Base-by-base conservation (phyloP, 2,888 invertebrate species). In the Phorcus lineatus region DNA sequence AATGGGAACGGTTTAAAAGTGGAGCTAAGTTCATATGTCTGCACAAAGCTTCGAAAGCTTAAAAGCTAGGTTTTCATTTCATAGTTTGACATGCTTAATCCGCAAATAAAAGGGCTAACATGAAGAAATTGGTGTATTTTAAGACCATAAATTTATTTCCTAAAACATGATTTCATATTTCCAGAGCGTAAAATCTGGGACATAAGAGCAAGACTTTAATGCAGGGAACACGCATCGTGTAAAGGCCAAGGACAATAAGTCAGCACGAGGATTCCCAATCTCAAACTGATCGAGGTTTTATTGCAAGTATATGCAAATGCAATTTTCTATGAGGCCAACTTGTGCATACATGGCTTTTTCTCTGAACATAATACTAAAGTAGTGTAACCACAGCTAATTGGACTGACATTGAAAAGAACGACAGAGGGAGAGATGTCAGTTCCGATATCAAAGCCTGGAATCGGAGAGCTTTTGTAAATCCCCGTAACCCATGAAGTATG, bases 221-320 rank as follows among this genome's bases (percentile, higher is more conserved):
- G 47, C 47, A 47, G 13, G 47, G 47, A 13, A 47, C 47, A 47
- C 47, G 4, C 47, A 47, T 47, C 47, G 11, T 47, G 47, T 47
- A 47, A 47, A 47, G 47, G 47, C 11, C 47, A 47, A 11, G 47
- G 11, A 47, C 4, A 47, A 47, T 47, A 47, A 47, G 70, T 40
- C 40, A n/a, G 40, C 31, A 40, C 70, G 24, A 70, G 40, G 70
- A 70, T 70, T 70, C 28, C 36, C 70, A 36, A 70, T n/a, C 16
- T 36, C 36, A 13, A 2, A n/a, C 70, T 36, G 36, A 70, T 70
- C 31, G 19, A 19, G 28, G 70, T 36, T 70, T 70, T 70, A 70
- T 70, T 36, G 70, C 70, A 70, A 40, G 19, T 70, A 36, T 70
- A 70, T 70, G 70, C 40, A 70, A 70, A 70, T 70, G 70, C 36